Evolutionary conservation across 2,797 vertebrate genomes (phyloP), one percentile per base, ranked within the genome.

Genomic region (Microtus californicus): DNA sequence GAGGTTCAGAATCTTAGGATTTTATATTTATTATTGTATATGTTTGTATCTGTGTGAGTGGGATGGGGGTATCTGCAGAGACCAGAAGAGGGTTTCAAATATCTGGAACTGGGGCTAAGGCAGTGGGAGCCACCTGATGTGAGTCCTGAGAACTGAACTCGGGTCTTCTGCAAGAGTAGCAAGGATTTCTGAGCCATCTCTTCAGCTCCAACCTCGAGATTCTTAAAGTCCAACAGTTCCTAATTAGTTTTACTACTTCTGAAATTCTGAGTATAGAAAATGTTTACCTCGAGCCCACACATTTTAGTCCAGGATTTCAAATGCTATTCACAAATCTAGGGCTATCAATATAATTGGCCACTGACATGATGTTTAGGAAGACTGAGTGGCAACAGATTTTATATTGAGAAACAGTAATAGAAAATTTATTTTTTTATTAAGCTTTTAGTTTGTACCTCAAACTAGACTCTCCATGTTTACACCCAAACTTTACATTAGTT

Each of bases 211-310:
- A 73, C 5, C 27, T 79, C 34, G 19, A 51, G n/a, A 87, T 80
- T 80, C 81, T 97, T 94, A 91, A 74, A 37, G 61, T n/a, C 21
- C 2, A 90, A 48, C 12, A n/a, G 51, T 65, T 77, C 34, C 21
- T 65, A 90, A 48, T 59, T 80, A 83, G 14, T 61, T 71, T 83
- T 59, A 27, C 87, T 89, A 91, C 19, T 82, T 89, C 27, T 87
- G 89, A 94, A 91, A 89, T 92, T 91, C 40, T 90, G 79, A 87
- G 54, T 4, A 29, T 7, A 89, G 59, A 73, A 81, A 73, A 90
- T 83, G 83, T 95, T 93, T 82, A 81, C 87, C 63, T 59, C 14
- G 67, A 6, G 73, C 14, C 80, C 87, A 71, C 77, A 43, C 7
- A 65, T 51, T 54, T 34, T 1, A 90, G 59, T 89, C 92, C 67